Base-by-base conservation (phyloP, 1,140 invertebrate species). In the Temnothorax curvispinosus region DNA sequence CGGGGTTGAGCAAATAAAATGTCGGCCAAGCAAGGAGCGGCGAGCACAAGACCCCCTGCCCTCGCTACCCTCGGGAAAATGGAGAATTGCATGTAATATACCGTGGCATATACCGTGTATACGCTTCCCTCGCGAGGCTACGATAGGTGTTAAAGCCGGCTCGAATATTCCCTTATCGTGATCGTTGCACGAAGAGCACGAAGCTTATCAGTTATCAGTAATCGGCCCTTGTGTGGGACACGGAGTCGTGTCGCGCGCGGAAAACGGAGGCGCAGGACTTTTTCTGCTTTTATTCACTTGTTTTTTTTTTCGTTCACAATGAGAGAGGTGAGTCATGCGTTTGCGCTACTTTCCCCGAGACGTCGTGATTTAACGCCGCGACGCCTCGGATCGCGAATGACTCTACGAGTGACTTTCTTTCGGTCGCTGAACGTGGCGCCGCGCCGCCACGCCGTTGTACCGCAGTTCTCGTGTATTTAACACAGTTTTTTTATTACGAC, bases 191-290 rank as follows among this genome's bases (percentile, higher is more conserved):
- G 85, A 87, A 89, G 85, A 76, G 85, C 69, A 38, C 15, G 41
- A 50, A 27, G 77, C 85, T 89, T 89, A 89, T 89, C 87, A 81
- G 75, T 52, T 89, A 89, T 89, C 87, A 81, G 75, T 52, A 78
- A 89, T 89, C 87, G 78, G 44, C 85, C 72, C 67, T 87, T 54
- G 81, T 64, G 50, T 18, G 11, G 41, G 85, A 65, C 85, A 69
- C 52, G 74, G 21, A 85, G 58, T 65, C 60, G 72, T 78, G 58
- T 38, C 72, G 81, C 54, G 67, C 80, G 80, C 67, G 18, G 13
- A 27, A 74, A 56, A 74, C 27, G 69, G 62, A 38, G 38, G 58
- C 21, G 54, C 72, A n/a, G 32, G 35, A 27, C 50, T 86, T 80
- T 67, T 44, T 80, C 13, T 21, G 41, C 76, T 86, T 82, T 80